Evolutionary conservation across 2,797 vertebrate genomes (phyloP), one percentile per base, ranked within the genome.

Genomic region (Thaleichthys pacificus): DNA sequence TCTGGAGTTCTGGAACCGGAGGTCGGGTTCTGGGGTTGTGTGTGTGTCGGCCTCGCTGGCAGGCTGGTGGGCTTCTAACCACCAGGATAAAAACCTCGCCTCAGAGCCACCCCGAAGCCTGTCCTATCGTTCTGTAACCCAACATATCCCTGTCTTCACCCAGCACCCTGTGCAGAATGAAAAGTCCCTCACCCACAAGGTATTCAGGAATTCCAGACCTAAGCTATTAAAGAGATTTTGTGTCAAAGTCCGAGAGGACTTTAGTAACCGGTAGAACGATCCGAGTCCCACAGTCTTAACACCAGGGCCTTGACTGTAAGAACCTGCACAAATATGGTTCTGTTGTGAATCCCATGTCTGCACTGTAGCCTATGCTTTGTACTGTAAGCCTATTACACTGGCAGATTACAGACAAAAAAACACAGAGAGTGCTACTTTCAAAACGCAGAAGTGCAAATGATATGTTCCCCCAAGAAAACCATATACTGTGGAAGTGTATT

Each of bases 141-240:
- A 19, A 30, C 42, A 47, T 15, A 66, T 14, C 38, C n/a, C 35
- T 24, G 35, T 22, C 22, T 42, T 66, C 42, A 66, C 6, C 21
- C 38, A 17, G 24, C 32, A 35, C 32, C 4, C 5, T 7, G 6
- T 5, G 4, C 32, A 35, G 4, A 7, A 51, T 51, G 47, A 51
- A 51, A 17, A n/a, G 19, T 66, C 62, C 83, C 80, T 42, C 71
- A 76, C 26, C 61, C 21, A 63, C 77, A 79, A 89, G 72, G 32
- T 35, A 1, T 84, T 74, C 60, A 72, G 42, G 78, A 85, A 90
- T 90, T 92, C 86, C 85, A 80, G 71, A 84, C 82, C 81, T 80
- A 81, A 89, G 80, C 56, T 80, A 86, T 87, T 86, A 85, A 84
- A 89, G 67, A 84, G 89, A 90, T 91, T 91, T 90, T 78, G 84